Evolutionary conservation across 1,140 invertebrate genomes (phyloP).

Genomic region (Megalopta genalis): DNA sequence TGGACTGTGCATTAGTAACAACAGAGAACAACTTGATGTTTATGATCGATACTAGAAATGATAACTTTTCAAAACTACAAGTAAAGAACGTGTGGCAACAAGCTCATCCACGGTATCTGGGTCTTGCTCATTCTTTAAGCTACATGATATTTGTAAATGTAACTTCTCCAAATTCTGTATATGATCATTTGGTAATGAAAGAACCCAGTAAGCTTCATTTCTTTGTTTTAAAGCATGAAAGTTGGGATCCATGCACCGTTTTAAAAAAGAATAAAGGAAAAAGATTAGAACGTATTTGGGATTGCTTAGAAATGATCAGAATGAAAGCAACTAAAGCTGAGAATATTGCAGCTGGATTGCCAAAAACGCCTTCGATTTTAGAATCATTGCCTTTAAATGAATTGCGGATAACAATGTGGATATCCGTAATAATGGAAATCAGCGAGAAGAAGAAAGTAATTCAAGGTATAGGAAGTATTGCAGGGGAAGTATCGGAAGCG

Average conservation of each 20-base stretch:
- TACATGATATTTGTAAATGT: constrained; percentile 66
- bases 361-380: constrained; percentile 52
- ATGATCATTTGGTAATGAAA: constrained; percentile 73
- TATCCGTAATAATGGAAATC: constrained; percentile 68
- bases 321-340: constrained; percentile 65
- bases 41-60: constrained; percentile 31
- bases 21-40: constrained; percentile 70
- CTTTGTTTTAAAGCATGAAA: constrained; percentile 61
- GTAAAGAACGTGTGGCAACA: constrained; percentile 62
- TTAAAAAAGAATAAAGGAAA: constrained; percentile 54
- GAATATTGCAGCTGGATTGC: constrained; percentile 43
- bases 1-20: constrained; percentile 59
- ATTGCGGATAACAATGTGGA: constrained; percentile 72
- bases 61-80: constrained; percentile 38
- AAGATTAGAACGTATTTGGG: constrained; percentile 67
- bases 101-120: constrained; percentile 68
- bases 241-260: constrained; percentile 63
- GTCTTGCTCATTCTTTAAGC: constrained; percentile 69
- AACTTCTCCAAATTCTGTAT: constrained; percentile 69
- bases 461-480: constrained; percentile 43
- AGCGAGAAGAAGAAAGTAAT: constrained; percentile 65
- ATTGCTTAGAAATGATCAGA: constrained; percentile 74
- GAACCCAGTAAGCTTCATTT: constrained; percentile 72
- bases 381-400: constrained; percentile 64
- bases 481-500: constrained; percentile 69